phyloP scores from a whole-genome alignment of 1,140 invertebrate species.

The Orius laevigatus region DNA sequence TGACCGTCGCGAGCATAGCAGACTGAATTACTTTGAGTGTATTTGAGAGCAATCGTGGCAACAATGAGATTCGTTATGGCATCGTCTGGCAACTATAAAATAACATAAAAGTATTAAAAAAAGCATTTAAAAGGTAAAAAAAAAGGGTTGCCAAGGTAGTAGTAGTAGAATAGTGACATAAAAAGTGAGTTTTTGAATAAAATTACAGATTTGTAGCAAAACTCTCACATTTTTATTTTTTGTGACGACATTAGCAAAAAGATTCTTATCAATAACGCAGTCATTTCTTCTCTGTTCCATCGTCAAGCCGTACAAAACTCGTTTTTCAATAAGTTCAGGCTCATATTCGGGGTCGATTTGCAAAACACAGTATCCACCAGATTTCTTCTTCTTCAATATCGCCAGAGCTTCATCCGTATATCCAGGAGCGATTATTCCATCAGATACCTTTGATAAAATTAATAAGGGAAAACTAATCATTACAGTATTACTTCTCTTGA shows the following conservation, averaged over 20 bases:
- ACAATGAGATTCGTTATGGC: slow-evolving; percentile 84
- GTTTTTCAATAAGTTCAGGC: slow-evolving; percentile 64
- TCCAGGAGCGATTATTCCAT: slow-evolving; percentile 90
- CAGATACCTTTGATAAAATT: slow-evolving; percentile 51
- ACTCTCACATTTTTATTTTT: slow-evolving; percentile 38
- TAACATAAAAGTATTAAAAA: too few species aligned
- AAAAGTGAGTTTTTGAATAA: too few species aligned
- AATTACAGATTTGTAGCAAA: too few species aligned
- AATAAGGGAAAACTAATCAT: slow-evolving; percentile 3
- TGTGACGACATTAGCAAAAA: slow-evolving; percentile 77
- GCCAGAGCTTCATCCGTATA: slow-evolving; percentile 70
- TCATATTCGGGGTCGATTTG: slow-evolving; percentile 81
- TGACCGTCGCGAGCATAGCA: slow-evolving; percentile 84
- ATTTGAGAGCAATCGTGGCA: slow-evolving; percentile 91
- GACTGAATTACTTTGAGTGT: slow-evolving; percentile 95
- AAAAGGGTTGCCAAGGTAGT: too few species aligned
- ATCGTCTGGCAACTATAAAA: slow-evolving; percentile 41
- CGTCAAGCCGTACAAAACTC: slow-evolving; percentile 79
- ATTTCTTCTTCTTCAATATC: slow-evolving; percentile 91
- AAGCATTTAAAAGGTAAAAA: too few species aligned
- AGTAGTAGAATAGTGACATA: too few species aligned
- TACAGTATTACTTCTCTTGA: slow-evolving; percentile 49
- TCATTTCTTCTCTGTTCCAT: slow-evolving; percentile 88
- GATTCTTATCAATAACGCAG: slow-evolving; percentile 55
- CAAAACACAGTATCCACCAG: slow-evolving; percentile 80